Conservation (phyloP, 2,797 vertebrate species). For the Pterois miles region DNA sequence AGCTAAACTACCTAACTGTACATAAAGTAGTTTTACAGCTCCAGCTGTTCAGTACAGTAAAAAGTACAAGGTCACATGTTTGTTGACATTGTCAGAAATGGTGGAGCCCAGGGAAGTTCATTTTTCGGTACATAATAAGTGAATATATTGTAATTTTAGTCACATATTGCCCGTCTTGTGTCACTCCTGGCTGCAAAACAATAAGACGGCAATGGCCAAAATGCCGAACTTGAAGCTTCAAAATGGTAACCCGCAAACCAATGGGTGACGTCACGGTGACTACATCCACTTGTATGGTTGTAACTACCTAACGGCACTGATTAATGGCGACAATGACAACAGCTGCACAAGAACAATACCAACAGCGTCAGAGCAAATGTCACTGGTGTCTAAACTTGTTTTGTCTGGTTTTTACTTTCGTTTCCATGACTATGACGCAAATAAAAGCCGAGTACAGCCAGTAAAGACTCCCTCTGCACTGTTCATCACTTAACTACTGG, state of each 20-base stretch:
- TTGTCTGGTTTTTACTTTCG: too few relatives aligned
- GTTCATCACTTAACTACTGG: neutral
- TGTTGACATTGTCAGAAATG: too few relatives aligned
- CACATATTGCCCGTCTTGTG: too few relatives aligned
- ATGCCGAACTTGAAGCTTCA: neutral
- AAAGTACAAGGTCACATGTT: too few relatives aligned
- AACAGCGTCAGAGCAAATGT: neutral
- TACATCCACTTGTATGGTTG: neutral
- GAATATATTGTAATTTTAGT: neutral
- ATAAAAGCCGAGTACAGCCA: neutral
- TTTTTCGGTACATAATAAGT: neutral
- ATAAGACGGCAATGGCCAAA: neutral
- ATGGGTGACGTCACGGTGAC: neutral
- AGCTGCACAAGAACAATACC: neutral
- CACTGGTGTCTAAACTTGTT: neutral
- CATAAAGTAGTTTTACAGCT: neutral
- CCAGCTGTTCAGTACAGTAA: too few relatives aligned
- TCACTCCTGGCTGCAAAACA: neutral
- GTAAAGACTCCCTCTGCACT: neutral
- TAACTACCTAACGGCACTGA: neutral
- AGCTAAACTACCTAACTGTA: neutral
- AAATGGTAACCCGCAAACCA: neutral
- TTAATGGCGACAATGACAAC: slow-evolving; percentile 11
- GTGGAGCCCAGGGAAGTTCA: neutral
- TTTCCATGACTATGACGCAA: neutral